These are phyloP conservation scores for Orientallactaga bullata DNA, from an alignment of 2,113 vertebrate species.

Conservation along the genomic window DNA sequence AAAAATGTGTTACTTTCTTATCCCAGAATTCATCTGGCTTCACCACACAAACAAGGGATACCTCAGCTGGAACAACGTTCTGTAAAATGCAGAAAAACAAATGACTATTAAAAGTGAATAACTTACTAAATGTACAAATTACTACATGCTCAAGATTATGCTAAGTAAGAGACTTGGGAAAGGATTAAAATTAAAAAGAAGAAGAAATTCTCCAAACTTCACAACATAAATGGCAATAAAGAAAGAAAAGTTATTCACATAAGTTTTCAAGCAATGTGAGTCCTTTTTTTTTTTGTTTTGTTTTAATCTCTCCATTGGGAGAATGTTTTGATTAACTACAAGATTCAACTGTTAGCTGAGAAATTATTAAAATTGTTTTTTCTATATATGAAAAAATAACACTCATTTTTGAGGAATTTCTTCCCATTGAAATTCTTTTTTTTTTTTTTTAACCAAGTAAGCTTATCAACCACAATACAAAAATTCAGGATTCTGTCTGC, in stretches of 20 bases:
- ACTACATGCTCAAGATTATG: constrained; percentile 13
- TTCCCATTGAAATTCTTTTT: constrained; percentile 50
- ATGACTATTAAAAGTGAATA: constrained; percentile 55
- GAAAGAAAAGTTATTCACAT: constrained; percentile 46
- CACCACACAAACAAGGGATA: constrained; percentile 98
- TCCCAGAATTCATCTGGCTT: constrained; percentile 99
- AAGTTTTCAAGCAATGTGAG: not conserved
- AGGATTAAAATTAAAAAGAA: constrained; percentile 58
- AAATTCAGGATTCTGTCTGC: not conserved
- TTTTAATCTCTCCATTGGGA: not conserved
- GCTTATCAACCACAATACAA: not conserved
- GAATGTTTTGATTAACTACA: not conserved
- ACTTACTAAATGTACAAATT: constrained; percentile 56
- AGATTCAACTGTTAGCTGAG: constrained; percentile 21
- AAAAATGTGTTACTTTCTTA: constrained; percentile 99
- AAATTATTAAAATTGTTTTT: constrained; percentile 54
- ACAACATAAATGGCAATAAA: constrained; percentile 54
- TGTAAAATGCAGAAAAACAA: constrained; percentile 83
- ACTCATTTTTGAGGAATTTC: constrained; percentile 54
- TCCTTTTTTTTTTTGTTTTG: too few relatives aligned
- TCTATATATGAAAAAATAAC: constrained; percentile 1
- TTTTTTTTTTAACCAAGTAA: constrained; percentile 35
- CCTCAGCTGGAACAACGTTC: constrained; percentile 99
- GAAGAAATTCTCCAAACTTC: constrained; percentile 56
- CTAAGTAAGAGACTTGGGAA: constrained; percentile 52